These are phyloP conservation scores for Syngnathoides biaculeatus DNA, from an alignment of 2,113 vertebrate species.

Conservation along the genomic window DNA sequence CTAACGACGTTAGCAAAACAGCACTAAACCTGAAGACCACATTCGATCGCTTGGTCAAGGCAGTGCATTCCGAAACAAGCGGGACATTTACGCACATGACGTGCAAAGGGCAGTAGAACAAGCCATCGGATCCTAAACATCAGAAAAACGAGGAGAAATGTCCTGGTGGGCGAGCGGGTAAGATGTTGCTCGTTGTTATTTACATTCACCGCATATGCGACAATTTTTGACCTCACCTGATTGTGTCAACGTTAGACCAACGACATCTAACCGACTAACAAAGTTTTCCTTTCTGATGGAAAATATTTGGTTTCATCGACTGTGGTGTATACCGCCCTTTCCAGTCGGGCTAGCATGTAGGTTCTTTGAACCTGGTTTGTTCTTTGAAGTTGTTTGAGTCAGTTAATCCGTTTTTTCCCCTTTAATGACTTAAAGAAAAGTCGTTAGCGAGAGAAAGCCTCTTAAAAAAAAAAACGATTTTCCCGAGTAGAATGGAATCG, in stretches of 20 bases:
- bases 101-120: not conserved
- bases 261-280: rapidly evolving
- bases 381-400: not conserved
- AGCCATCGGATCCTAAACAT: slow-evolving; percentile 20
- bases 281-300: not conserved
- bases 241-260: not conserved
- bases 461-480: no score
- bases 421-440: not conserved
- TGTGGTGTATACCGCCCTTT: slow-evolving; percentile 47
- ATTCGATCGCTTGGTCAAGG: rapidly evolving
- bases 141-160: slow-evolving; percentile 63
- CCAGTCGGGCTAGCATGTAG: not conserved
- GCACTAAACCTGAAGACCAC: not conserved
- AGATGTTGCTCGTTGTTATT: slow-evolving; percentile 23
- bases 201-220: not conserved
- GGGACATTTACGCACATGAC: slow-evolving; percentile 13
- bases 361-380: not conserved
- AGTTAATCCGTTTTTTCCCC: not conserved
- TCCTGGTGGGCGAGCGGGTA: slow-evolving; percentile 76
- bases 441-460: not conserved
- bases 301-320: not conserved
- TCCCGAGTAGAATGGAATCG: no score
- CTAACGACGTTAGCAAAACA: not conserved
- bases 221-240: not conserved
- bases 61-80: not conserved